Conservation (phyloP, 2,888 invertebrate species). For the Xestia sexstrigata region DNA sequence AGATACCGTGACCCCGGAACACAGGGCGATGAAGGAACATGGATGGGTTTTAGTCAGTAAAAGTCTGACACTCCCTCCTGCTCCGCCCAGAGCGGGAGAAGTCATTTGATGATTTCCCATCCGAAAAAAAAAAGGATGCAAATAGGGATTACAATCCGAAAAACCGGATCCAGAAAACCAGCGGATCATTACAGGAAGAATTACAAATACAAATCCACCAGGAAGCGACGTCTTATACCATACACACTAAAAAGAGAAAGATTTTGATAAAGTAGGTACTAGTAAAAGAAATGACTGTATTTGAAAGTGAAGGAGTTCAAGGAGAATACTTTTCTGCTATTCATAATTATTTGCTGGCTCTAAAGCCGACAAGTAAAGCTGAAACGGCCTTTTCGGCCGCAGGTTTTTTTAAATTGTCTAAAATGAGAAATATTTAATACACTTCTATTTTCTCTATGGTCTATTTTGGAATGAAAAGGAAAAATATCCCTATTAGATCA, state of each 20-base stretch:
- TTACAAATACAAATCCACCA: background rate
- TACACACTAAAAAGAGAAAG: background rate
- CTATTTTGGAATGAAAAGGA: background rate
- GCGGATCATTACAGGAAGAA: background rate
- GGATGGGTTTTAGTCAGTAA: too few species aligned
- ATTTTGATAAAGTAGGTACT: background rate
- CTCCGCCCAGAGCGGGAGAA: too few species aligned
- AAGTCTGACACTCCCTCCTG: too few species aligned
- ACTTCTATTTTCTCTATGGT: too few species aligned
- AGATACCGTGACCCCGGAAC: too few species aligned
- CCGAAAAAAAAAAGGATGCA: too few species aligned
- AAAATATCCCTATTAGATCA: background rate
- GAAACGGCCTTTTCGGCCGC: background rate
- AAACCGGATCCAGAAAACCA: background rate
- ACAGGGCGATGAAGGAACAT: too few species aligned
- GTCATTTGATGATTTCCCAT: too few species aligned
- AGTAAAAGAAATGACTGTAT: background rate
- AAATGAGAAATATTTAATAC: background rate
- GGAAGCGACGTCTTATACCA: background rate
- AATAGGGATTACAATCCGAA: background rate
- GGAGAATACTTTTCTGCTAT: constrained; percentile 9
- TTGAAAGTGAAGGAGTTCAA: constrained; percentile 2
- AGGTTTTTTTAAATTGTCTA: background rate
- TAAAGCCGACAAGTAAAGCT: background rate
- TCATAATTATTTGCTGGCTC: background rate